Percentiles rank a stretch among this genome's conserved stretches.
Conservation (phyloP, 2,888 invertebrate genomes). For the Tetanocera ferruginea region DNA sequence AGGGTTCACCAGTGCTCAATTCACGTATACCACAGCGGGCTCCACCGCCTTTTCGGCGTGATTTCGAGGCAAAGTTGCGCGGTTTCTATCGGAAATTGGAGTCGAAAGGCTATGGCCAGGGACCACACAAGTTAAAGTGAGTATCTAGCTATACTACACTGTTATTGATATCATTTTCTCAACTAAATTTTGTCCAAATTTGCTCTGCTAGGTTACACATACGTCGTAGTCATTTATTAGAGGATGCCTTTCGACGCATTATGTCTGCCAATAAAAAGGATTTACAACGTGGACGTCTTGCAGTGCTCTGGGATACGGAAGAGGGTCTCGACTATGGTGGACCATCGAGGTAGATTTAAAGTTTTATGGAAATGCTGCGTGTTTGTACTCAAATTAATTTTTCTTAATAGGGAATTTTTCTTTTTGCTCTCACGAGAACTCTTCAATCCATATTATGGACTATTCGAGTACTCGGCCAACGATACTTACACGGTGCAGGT, state of each 20-base stretch:
- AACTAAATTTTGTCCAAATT: no score
- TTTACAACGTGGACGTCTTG: slow-evolving; percentile 93
- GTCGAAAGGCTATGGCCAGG: slow-evolving; percentile 96
- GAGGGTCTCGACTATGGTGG: slow-evolving; percentile 98
- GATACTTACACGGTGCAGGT: slow-evolving; percentile 97
- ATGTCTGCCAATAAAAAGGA: slow-evolving; percentile 97
- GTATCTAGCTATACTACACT: no score
- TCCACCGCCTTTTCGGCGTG: slow-evolving; percentile 90
- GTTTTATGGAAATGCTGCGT: background rate
- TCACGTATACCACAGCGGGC: slow-evolving; percentile 83
- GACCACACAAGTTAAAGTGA: slow-evolving; percentile 95
- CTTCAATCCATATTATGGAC: slow-evolving; percentile 98
- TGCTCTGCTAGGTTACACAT: slow-evolving; percentile 92
- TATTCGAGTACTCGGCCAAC: slow-evolving; percentile 98
- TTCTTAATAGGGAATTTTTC: slow-evolving; percentile 87
- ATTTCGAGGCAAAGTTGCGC: slow-evolving; percentile 94
- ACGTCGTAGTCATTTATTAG: slow-evolving; percentile 90
- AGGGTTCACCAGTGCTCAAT: slow-evolving; percentile 80
- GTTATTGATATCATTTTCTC: no score
- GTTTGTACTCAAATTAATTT: background rate
- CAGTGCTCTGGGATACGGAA: slow-evolving; percentile 94
- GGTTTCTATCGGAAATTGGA: slow-evolving; percentile 96
- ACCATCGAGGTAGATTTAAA: slow-evolving; percentile 76
- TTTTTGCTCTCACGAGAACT: slow-evolving; percentile 96
- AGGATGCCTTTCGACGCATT: slow-evolving; percentile 96